Conservation (phyloP, 2,113 vertebrate genomes). For the Numida meleagris region DNA sequence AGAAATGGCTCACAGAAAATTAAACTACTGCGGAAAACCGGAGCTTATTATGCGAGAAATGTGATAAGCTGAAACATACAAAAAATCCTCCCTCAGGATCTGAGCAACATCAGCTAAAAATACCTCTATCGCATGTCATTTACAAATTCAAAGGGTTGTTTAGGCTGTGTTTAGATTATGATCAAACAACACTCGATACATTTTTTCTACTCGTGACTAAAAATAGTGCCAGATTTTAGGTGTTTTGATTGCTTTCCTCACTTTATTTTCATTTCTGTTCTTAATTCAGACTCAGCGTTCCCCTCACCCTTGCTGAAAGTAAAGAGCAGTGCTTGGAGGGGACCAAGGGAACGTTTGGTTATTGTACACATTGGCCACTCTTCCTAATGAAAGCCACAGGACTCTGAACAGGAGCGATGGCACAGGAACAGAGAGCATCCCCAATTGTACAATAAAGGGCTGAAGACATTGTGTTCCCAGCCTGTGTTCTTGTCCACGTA, state of each 20-base stretch:
- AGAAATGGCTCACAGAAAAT: constrained; percentile 37
- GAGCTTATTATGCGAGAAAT: constrained; percentile 48
- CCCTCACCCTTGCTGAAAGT: neutral
- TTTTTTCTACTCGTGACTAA: constrained; percentile 32
- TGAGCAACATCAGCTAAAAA: constrained; percentile 68
- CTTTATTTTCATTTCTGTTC: constrained; percentile 29
- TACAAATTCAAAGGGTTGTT: constrained; percentile 69
- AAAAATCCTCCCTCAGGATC: constrained; percentile 32
- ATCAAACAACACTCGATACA: constrained; percentile 54
- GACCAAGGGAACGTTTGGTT: neutral
- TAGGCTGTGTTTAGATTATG: constrained; percentile 62
- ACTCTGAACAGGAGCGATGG: fast-evolving
- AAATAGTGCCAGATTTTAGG: constrained; percentile 52
- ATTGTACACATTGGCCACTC: fast-evolving
- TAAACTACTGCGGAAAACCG: constrained; percentile 8
- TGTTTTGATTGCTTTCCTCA: constrained; percentile 49
- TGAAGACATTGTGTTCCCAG: neutral
- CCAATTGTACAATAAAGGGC: neutral
- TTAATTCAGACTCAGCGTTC: constrained; percentile 1
- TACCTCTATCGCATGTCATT: constrained; percentile 60
- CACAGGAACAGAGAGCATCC: fast-evolving
- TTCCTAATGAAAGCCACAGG: neutral
- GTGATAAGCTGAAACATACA: constrained; percentile 10
- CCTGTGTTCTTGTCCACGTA: fast-evolving
- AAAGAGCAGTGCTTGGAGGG: neutral